Evolutionary conservation across 2,113 vertebrate species (phyloP).

Genomic region (Charadrius vociferus): DNA sequence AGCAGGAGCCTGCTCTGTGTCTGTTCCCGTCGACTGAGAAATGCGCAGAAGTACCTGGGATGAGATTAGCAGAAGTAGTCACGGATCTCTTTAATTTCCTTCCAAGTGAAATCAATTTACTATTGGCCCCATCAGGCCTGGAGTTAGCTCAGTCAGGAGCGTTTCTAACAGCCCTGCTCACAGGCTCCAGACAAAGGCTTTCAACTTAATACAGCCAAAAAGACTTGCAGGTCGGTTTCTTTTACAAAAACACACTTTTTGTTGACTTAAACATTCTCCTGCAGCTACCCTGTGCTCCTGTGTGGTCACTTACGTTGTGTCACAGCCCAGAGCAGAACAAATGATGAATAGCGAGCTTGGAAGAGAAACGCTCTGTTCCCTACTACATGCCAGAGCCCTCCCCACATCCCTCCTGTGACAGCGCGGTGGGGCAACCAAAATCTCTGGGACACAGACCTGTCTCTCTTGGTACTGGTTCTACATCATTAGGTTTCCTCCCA

Average conservation of each 20-base stretch:
- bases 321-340: constrained; percentile 21
- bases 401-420: not conserved
- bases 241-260: constrained; percentile 39
- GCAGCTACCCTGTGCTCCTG: constrained; percentile 22
- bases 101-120: not conserved
- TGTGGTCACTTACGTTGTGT: constrained; percentile 50
- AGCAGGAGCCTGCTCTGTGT: not conserved
- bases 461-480: not conserved
- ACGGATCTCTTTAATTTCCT: not conserved
- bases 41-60: not conserved
- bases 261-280: constrained; percentile 51
- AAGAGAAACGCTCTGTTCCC: not conserved
- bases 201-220: not conserved
- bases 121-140: not conserved
- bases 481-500: not conserved
- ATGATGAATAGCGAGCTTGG: not conserved
- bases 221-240: not conserved
- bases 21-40: not conserved
- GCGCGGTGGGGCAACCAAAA: accelerated
- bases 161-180: not conserved
- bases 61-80: constrained; percentile 6
- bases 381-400: not conserved
- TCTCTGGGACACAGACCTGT: not conserved
- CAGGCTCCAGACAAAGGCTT: not conserved
- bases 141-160: not conserved